Evolutionary conservation across 2,888 invertebrate species (phyloP), one percentile per base, ranked within the genome.

Genomic region (Lacanobia wlatinum): DNA sequence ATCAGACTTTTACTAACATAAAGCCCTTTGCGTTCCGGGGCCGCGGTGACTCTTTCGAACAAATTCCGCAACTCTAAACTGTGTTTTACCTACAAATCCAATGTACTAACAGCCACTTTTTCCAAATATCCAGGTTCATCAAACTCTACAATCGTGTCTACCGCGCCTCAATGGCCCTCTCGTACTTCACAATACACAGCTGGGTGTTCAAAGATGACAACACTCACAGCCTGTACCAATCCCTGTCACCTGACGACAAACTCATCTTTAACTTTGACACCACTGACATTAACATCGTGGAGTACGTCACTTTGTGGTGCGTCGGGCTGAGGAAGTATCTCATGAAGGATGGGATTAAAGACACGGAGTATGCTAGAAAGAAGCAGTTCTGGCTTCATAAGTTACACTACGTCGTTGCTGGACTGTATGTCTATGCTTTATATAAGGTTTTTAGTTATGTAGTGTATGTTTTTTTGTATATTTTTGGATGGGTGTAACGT

Each of bases 261-360:
- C 64, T 73, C 12, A 82, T 88, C 8, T 88, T 84, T 46, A 87
- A 88, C 50, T 87, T 86, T n/a, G 88, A 88, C 52, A 78, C 86
- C 0, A 78, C 78, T 0, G 63, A 72, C 21, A 82, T 88, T 0
- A 79, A 88, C 8, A 81, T 80, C 59, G 70, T 64, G 40, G 85
- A 87, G 5, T 80, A 79, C 2, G 73, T 87, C 3, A 65, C 80
- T 1, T 12, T 84, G 8, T 87, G 87, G 87, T 75, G 66, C 8
- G 67, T 87, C 0, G 87, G 87, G 0, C 18, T 87, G 0, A 53
- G 87, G 8, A 84, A 81, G 21, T 87, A 87, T 8, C 74, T 87
- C 0, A 74, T 87, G 16, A 87, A 87, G 50, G 87, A 87, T 2
- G 83, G 83, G 0, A 76, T 87, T 8, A 71, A 69, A 9, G 63